Base-by-base conservation (phyloP, 2,888 invertebrate species). In the Meiosimyza decipiens region DNA sequence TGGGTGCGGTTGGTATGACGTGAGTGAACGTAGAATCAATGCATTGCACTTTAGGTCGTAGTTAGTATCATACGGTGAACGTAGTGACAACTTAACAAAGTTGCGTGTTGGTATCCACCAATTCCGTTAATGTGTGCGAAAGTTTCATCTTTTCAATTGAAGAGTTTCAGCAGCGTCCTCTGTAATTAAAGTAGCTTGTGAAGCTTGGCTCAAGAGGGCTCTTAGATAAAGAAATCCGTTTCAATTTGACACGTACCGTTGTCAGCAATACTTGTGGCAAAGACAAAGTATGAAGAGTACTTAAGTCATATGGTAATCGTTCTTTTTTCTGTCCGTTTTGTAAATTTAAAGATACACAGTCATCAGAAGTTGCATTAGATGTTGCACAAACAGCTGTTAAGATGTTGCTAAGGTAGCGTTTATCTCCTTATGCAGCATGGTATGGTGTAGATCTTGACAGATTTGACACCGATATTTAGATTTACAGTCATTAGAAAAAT, bases 141-240 rank as follows among this genome's bases (percentile, higher is more conserved):
- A 1, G 55, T 66, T 33, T 51, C 69, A 4, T 22, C 52, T 65
- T 12, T 51, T n/a, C n/a, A 75, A 60, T 4, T 54, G 55, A 18
- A 75, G 57, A 6, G 63, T 5, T 12, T 75, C 66, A 18, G 63
- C 71, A 4, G 69, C 69, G 40, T 68, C 60, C 47, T 65, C 16
- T 33, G 71, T 59, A 12, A 67, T 74, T n/a, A 74, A 57, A 5
- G 74, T 62, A 6, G 75, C 73, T 49, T 73, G 74, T 12, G 71
- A 71, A 5, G 71, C 68, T 64, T 73, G 74, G 18, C 73, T 66
- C 1, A 74, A 55, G 16, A 74, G 51, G 12, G 73, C 63, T 40
- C 69, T 69, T 16, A 74, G 12, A 47, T 11, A 50, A 62, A 57
- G 70, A 59, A 3, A 49, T 49, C 51, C 63, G 65, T 74, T 63